A percentile compares a stretch with the other conserved stretches of the same genome.
Evolutionary conservation across 1,140 invertebrate genomes (phyloP).

Genomic region (Tribolium castaneum): DNA sequence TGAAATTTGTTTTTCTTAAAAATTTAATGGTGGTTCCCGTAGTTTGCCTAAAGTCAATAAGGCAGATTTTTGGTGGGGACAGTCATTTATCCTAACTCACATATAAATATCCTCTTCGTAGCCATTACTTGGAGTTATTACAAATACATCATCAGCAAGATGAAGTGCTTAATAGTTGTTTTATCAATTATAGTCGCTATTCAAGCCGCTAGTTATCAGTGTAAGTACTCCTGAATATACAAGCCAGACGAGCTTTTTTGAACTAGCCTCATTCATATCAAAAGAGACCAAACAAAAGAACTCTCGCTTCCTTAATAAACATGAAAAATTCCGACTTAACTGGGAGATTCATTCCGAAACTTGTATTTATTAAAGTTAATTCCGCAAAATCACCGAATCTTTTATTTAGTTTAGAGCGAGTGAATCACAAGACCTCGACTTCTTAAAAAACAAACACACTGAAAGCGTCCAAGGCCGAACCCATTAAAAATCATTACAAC

Average conservation of each 20-base stretch:
- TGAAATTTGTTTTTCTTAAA: constrained; percentile 12
- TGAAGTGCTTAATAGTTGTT: constrained; percentile 18
- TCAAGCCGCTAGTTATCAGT: constrained; percentile 14
- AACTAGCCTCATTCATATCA: not conserved
- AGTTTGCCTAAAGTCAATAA: constrained; percentile 17
- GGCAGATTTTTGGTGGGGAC: constrained; percentile 2
- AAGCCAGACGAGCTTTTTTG: not conserved
- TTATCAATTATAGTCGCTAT: constrained; percentile 1
- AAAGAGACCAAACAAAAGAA: not conserved
- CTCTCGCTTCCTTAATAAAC: not conserved
- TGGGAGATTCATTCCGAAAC: not conserved
- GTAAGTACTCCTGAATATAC: constrained; percentile 12
- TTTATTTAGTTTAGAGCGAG: constrained; percentile 12
- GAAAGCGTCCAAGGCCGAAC: not conserved
- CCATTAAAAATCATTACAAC: constrained; percentile 14
- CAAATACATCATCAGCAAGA: not conserved
- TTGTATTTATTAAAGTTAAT: constrained; percentile 1
- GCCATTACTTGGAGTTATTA: constrained; percentile 5
- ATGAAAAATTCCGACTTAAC: not conserved
- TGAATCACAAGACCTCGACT: constrained; percentile 11
- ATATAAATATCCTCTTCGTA: constrained; percentile 13
- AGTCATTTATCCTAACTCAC: not conserved
- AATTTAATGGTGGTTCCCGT: constrained; percentile 31
- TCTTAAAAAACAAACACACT: constrained; percentile 11
- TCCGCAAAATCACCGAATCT: constrained; percentile 1